These are phyloP conservation scores for Astreopora myriophthalma DNA, from an alignment of 64 coral and sea anemone genomes.

Conservation along the genomic window DNA sequence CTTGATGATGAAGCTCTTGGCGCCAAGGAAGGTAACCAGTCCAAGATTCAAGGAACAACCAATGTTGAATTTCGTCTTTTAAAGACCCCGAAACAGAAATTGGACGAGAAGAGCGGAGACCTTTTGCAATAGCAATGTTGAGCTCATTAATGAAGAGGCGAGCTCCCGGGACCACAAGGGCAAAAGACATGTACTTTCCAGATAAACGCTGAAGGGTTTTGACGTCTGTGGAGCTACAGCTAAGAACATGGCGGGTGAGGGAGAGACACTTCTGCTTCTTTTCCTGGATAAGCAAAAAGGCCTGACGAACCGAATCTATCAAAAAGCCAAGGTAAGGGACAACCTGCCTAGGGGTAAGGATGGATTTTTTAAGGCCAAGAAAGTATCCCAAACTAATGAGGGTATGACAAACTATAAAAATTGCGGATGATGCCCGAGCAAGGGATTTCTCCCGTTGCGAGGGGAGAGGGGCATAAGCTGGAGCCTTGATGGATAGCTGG, in stretches of 20 bases:
- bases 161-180: slow-evolving; percentile 4
- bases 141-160: slow-evolving; percentile 16
- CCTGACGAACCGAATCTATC: slow-evolving; percentile 4
- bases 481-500: neutral
- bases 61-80: slow-evolving; percentile 36
- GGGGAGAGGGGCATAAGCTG: neutral
- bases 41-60: slow-evolving; percentile 63
- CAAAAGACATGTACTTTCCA: slow-evolving; percentile 16
- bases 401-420: slow-evolving; percentile 42
- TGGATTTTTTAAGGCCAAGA: slow-evolving; percentile 1
- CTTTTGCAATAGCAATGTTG: neutral
- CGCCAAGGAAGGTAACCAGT: slow-evolving; percentile 29
- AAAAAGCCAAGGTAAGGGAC: slow-evolving; percentile 28
- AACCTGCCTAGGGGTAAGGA: neutral
- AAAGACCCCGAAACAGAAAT: neutral
- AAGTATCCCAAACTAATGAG: slow-evolving; percentile 24
- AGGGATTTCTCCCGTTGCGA: neutral
- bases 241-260: neutral
- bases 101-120: neutral
- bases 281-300: slow-evolving; percentile 1
- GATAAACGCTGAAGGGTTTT: neutral
- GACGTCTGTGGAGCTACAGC: neutral
- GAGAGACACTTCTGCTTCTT: slow-evolving; percentile 26
- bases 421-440: neutral
- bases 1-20: neutral